Base-by-base conservation (phyloP, 1,140 invertebrate genomes). In the Ectropis grisescens region DNA sequence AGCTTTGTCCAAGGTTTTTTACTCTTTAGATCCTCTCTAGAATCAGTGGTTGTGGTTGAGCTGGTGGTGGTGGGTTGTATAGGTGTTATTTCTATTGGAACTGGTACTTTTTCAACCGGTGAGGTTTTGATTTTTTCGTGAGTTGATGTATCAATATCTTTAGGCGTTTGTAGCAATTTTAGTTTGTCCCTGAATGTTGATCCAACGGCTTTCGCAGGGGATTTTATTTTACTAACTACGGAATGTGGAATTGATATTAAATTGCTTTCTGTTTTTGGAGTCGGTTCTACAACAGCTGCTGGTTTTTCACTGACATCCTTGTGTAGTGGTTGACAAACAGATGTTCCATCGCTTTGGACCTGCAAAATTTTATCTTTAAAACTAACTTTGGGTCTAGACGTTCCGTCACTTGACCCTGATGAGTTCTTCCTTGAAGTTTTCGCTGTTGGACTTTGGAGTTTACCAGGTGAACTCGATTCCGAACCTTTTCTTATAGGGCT, bases 1-100 rank as follows among this genome's bases (percentile, higher is more conserved):
- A 86, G 51, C 64, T 85, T 86, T 10, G 60, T 75, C 85, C 85
- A 87, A 16, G 84, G 84, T 34, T 80, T 82, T 41, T 82, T 81
- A 34, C 24, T 56, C 50, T 59, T 72, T n/a, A 30, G 13, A 27
- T 72, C 65, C 34, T 68, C 64, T 58, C 67, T 66, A n/a, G n/a
- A n/a, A n/a, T n/a, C n/a, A n/a, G n/a, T n/a, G n/a, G n/a, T n/a
- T n/a, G n/a, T 14, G 9, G 49, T 39, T 82, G 74, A 13, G 55
- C 54, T 22, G 43, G 37, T 39, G 57, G 64, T 12, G 61, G 12
- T 2, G 55, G 52, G 37, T 39, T 58, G 64, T 12, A 62, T 13
- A 2, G 55, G 52, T 13, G 22, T 45, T 35, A 60, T 47, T 65
- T 75, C 71, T 6, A 44, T 35, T 13, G 61, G 23, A 29, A 41